Base-by-base conservation (phyloP, 2,113 vertebrate species). In the Formicarius rufipectus region DNA sequence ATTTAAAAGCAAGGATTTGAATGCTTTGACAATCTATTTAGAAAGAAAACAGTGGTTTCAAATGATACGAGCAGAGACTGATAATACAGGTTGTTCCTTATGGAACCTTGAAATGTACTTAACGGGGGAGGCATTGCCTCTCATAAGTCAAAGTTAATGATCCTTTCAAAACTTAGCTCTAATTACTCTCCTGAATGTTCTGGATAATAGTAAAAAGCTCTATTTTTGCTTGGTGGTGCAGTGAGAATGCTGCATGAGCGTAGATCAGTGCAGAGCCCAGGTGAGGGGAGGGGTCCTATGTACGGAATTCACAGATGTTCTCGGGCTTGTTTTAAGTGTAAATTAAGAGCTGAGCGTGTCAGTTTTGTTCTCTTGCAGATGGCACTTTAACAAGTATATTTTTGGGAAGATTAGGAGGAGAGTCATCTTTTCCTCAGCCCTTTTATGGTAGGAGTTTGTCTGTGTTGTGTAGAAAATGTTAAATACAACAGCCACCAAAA, bases 381-480 rank as follows among this genome's bases (percentile, higher is more conserved):
- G 86, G 96, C 92, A 97, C 96, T 97, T 97, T 96, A 96, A 93
- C 85, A 47, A 96, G 85, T 87, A 92, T 90, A 92, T 95, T 94
- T 96, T 96, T 94, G 73, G 78, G 86, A 75, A 92, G 90, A 94
- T 88, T 93, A 87, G 90, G 83, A 89, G 66, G 62, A 79, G 82
- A 96, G 69, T 90, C 73, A 90, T 86, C 95, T 95, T 91, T 93
- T 79, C 80, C 90, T 93, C 92, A 30, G 72, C 77, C 93, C 86
- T 93, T 78, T 83, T 84, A 81, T 69, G 88, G 85, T 90, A 89
- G 95, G 69, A 31, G 9, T 92, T 96, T 93, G 82, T 91, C 87
- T 17, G 14, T 94, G 72, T 63, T 88, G 81, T 81, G 79, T 95
- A 68, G 68, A 44, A 92, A 81, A 80, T 25, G 52, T 84, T 90